Conservation (phyloP, 2,113 vertebrate genomes). For the Abramis brama region DNA sequence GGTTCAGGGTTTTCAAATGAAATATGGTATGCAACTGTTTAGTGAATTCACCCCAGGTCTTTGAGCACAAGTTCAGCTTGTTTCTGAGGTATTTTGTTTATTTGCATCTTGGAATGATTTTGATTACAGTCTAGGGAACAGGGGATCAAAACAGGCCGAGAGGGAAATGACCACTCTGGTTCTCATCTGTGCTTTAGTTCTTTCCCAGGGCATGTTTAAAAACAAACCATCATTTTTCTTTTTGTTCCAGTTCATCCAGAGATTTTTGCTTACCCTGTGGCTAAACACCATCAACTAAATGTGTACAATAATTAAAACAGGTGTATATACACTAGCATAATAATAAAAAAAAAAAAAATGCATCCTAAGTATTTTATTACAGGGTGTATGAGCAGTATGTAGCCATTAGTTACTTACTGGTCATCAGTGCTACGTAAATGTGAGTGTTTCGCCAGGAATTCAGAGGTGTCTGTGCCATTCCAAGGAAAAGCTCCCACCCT, state of each 20-base stretch:
- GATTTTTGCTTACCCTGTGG: constrained; percentile 11
- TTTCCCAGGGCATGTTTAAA: neutral
- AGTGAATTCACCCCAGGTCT: neutral
- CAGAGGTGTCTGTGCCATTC: constrained; percentile 15
- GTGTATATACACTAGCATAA: neutral
- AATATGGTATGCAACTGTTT: constrained; percentile 12
- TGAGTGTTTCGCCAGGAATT: neutral
- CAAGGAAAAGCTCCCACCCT: constrained; percentile 62
- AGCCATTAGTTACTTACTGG: neutral
- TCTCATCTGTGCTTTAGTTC: constrained; percentile 58
- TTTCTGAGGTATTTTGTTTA: constrained; percentile 59
- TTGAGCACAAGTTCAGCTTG: constrained; percentile 37
- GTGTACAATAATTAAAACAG: neutral
- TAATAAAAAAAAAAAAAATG: neutral
- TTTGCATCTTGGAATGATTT: constrained; percentile 64
- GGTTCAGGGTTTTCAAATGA: constrained; percentile 5
- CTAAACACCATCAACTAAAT: neutral
- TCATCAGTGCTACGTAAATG: neutral
- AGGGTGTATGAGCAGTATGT: neutral
- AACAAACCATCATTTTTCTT: neutral
- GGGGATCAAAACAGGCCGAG: constrained; percentile 63
- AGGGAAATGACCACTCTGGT: constrained; percentile 64
- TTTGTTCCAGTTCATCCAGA: neutral
- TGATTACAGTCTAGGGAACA: constrained; percentile 64
- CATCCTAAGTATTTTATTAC: neutral